Evolutionary conservation across 2,113 vertebrate species (phyloP).

Genomic region (Menidia beryllina): DNA sequence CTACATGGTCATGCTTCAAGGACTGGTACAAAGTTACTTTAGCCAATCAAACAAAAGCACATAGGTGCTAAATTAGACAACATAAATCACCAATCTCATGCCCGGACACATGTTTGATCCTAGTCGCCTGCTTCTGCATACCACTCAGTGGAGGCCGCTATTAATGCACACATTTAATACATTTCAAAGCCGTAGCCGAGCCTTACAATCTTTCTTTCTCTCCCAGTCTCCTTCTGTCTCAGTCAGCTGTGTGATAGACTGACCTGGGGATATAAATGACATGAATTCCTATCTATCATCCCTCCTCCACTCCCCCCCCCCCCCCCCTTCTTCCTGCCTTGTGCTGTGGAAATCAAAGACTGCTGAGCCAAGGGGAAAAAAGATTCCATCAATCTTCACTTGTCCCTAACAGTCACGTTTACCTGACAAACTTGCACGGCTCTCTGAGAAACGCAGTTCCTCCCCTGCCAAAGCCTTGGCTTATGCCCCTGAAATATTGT

Average conservation of each 20-base stretch:
- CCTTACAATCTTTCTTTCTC: conserved; percentile 34
- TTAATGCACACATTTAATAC: conserved; percentile 25
- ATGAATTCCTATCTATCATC: conserved; percentile 75
- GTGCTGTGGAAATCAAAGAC: conserved; percentile 76
- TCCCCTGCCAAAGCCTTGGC: conserved; percentile 74
- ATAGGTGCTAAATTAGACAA: conserved; percentile 50
- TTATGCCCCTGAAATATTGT: conserved; percentile 73
- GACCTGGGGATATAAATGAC: conserved; percentile 76
- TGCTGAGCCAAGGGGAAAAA: conserved; percentile 81
- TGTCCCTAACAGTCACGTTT: conserved; percentile 79
- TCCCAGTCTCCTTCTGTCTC: conserved; percentile 28
- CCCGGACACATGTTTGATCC: conserved; percentile 12
- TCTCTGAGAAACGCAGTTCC: conserved; percentile 72
- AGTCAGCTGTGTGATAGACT: conserved; percentile 59
- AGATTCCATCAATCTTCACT: conserved; percentile 77
- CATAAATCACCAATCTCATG: conserved; percentile 36
- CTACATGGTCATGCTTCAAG: conserved; percentile 47
- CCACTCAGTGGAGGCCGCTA: conserved; percentile 5
- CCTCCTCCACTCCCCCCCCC: conserved; percentile 54
- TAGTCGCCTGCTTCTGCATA: neutral
- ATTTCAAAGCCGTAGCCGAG: conserved; percentile 25
- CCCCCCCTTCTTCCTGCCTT: conserved; percentile 52
- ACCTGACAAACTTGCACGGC: conserved; percentile 77
- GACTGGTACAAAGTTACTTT: conserved; percentile 44
- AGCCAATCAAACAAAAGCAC: conserved; percentile 40